Evolutionary conservation across 1,140 invertebrate genomes (phyloP).

Genomic region (Coenobita brevimanus): DNA sequence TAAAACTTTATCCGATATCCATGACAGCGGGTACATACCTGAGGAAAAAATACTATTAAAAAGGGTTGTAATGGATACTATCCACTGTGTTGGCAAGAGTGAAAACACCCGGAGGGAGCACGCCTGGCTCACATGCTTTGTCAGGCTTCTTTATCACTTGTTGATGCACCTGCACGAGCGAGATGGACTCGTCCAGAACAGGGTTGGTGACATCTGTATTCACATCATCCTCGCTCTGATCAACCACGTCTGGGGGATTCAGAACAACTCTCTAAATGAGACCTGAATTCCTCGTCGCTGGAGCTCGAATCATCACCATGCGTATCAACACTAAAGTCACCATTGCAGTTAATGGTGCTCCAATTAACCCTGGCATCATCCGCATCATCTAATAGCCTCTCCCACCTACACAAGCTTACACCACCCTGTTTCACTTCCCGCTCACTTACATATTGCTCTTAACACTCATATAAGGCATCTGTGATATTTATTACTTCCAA

Average conservation of each 20-base stretch:
- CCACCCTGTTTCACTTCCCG: background rate
- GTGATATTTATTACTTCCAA: slow-evolving; percentile 13
- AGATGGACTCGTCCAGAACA: slow-evolving; percentile 23
- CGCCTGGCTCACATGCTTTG: background rate
- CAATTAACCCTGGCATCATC: no score
- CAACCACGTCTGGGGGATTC: background rate
- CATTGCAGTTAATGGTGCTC: background rate
- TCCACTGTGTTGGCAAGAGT: slow-evolving; percentile 5
- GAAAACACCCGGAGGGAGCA: background rate
- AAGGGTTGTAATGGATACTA: background rate
- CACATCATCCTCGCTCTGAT: no score
- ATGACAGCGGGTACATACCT: background rate
- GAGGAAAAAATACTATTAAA: background rate
- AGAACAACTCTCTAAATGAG: background rate
- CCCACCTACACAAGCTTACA: slow-evolving; percentile 4
- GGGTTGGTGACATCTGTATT: no score
- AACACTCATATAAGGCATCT: background rate
- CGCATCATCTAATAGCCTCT: no score
- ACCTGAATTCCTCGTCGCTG: background rate
- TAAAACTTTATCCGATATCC: background rate
- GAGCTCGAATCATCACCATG: background rate
- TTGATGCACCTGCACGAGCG: slow-evolving; percentile 2
- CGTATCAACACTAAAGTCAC: background rate
- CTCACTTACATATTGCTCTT: no score
- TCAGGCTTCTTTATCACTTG: slow-evolving; percentile 1